Conservation (phyloP, 30 jellyfish, hydroid and myxozoan genomes). For the Phacellophora camtschatica region DNA sequence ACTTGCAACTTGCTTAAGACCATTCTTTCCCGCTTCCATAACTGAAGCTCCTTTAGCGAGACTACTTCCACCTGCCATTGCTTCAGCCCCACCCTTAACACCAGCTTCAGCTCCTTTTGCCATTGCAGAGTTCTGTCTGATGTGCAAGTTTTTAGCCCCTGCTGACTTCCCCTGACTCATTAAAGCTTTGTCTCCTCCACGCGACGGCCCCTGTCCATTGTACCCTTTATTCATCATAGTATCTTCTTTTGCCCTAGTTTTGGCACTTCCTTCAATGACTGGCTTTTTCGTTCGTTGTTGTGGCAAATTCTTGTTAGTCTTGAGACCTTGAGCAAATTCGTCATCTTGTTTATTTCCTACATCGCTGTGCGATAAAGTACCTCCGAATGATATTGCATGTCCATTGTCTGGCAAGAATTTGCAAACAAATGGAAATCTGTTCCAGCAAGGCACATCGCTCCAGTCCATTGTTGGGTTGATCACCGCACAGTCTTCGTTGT, state of each 20-base stretch:
- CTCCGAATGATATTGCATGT: constrained; percentile 79
- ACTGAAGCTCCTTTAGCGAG: constrained; percentile 41
- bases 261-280: constrained; percentile 27
- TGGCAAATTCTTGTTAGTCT: constrained; percentile 12
- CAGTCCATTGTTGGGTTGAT: constrained; percentile 84
- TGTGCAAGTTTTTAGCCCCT: not conserved
- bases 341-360: constrained; percentile 53
- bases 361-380: constrained; percentile 64
- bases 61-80: constrained; percentile 8
- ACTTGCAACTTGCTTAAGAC: constrained; percentile 25
- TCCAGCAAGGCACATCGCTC: constrained; percentile 96
- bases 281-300: constrained; percentile 35
- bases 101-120: constrained; percentile 58
- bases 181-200: constrained; percentile 52
- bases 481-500: constrained; percentile 94
- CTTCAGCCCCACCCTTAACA: constrained; percentile 65
- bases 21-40: constrained; percentile 50
- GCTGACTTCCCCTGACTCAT: constrained; percentile 21
- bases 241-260: constrained; percentile 25
- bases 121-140: constrained; percentile 40
- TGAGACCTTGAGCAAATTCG: constrained; percentile 40
- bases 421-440: constrained; percentile 78
- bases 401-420: constrained; percentile 73
- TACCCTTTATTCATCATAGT: constrained; percentile 25
- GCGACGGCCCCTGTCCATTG: constrained; percentile 61